Conservation (phyloP, 1,140 invertebrate species). For the Steinernema feltiae region DNA sequence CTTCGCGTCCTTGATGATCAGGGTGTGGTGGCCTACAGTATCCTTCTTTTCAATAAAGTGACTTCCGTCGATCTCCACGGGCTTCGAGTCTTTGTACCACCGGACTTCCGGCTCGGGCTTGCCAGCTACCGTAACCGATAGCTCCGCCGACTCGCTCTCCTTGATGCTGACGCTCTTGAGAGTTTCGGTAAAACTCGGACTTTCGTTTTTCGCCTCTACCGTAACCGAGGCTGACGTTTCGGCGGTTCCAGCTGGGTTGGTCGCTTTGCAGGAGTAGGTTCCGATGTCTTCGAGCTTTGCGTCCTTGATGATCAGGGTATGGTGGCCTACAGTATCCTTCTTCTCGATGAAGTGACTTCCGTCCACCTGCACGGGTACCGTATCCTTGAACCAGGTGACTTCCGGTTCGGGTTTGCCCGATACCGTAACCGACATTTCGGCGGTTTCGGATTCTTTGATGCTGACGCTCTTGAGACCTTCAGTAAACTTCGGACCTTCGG, state of each 20-base stretch:
- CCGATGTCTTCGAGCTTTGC: conserved; percentile 41
- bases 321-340: conserved; percentile 49
- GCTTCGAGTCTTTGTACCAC: conserved; percentile 58
- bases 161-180: conserved; percentile 52
- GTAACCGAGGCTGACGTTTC: conserved; percentile 21
- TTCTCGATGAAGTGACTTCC: conserved; percentile 38
- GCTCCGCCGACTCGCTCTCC: conserved; percentile 36
- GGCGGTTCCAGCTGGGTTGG: conserved; percentile 26
- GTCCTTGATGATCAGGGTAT: conserved; percentile 58
- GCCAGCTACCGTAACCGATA: conserved; percentile 50
- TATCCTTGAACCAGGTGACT: conserved; percentile 75
- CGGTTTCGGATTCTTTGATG: conserved; percentile 43
- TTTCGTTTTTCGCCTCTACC: conserved; percentile 66
- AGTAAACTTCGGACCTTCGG: conserved; percentile 28
- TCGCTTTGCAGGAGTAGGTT: conserved; percentile 29
- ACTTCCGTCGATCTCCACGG: conserved; percentile 34
- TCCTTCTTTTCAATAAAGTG: conserved; percentile 65
- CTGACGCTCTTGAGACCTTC: conserved; percentile 55
- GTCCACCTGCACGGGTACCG: conserved; percentile 65
- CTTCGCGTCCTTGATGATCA: conserved; percentile 60
- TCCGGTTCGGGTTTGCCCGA: conserved; percentile 75
- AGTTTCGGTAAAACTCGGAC: conserved; percentile 53
- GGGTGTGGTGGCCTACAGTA: conserved; percentile 51
- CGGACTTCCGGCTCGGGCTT: conserved; percentile 54
- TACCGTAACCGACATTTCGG: conserved; percentile 61